Base-by-base conservation (phyloP, 2,113 vertebrate genomes). In the Chascanopsetta lugubris region DNA sequence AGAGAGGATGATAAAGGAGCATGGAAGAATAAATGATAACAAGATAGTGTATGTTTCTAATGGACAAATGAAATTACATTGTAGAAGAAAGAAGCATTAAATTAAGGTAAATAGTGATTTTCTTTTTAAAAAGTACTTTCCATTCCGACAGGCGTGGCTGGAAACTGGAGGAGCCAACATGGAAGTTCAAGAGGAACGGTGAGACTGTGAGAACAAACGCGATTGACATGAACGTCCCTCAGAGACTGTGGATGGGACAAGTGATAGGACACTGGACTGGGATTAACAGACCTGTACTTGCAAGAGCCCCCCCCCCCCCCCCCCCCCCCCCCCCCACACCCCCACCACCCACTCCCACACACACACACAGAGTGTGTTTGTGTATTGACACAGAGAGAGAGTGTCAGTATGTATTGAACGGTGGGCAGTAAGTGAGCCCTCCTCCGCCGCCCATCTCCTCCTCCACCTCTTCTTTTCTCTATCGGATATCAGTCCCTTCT, bases 401-500 rank as follows among this genome's bases (percentile, higher is more conserved):
- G 87, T 91, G 89, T 91, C 89, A 88, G 86, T 75, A 70, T 70
- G 67, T 91, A 92, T 91, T 82, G 90, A 92, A 85, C 86, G 60
- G 80, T 26, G 72, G 77, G 76, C 57, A 26, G 86, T 90, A 91
- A 91, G 86, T 86, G 84, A 84, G 62, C 76, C 77, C 80, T 77
- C 82, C 79, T 77, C 74, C 69, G 72, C 77, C 60, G 22, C 78
- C 82, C 72, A 66, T 80, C 77, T 72, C 73, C 60, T 76, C 71
- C 82, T 89, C 88, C 63, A 61, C 75, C 66, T 46, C 68, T 77
- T 77, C 60, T 75, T 87, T 83, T 85, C 80, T 90, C 85, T 83
- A 89, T 92, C 72, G 90, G 85, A 90, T 90, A 91, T 90, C 89
- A 91, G 86, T 89, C 85, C 80, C 79, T 87, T 89, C 86, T 86